These are phyloP conservation scores for Tauraco erythrolophus DNA, from an alignment of 2,113 vertebrate genomes.

Conservation along the genomic window DNA sequence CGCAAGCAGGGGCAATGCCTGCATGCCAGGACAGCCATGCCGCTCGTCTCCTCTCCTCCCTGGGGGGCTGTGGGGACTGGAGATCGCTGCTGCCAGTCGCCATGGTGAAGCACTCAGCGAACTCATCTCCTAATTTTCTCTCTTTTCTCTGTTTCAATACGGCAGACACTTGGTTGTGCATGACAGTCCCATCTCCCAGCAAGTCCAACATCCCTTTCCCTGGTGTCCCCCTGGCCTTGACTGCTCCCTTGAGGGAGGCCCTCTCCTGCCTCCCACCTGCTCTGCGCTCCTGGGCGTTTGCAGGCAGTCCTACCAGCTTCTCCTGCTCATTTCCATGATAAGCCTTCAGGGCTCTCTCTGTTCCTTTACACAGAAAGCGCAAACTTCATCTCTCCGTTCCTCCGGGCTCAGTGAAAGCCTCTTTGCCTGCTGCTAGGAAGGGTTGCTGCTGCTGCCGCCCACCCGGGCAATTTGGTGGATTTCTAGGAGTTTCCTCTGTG, in stretches of 20 bases:
- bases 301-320: neutral
- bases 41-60: rapidly evolving
- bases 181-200: neutral
- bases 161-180: rapidly evolving
- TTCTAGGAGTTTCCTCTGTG: neutral
- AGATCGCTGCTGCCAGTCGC: neutral
- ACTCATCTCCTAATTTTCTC: neutral
- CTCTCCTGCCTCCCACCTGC: neutral
- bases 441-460: neutral
- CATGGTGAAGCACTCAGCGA: neutral
- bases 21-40: rapidly evolving
- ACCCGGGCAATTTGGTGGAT: neutral
- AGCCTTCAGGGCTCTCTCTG: neutral
- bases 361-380: neutral
- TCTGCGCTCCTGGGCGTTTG: neutral
- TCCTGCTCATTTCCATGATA: neutral
- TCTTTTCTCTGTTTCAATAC: neutral
- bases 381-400: neutral
- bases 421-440: neutral
- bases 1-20: neutral
- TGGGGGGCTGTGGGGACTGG: neutral
- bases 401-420: neutral
- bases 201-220: neutral
- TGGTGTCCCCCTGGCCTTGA: neutral
- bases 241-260: neutral